Percentiles rank a stretch among this genome's conserved stretches.
These are phyloP conservation scores for Carassius carassius DNA, from an alignment of 2,113 vertebrate species.

Conservation along the genomic window DNA sequence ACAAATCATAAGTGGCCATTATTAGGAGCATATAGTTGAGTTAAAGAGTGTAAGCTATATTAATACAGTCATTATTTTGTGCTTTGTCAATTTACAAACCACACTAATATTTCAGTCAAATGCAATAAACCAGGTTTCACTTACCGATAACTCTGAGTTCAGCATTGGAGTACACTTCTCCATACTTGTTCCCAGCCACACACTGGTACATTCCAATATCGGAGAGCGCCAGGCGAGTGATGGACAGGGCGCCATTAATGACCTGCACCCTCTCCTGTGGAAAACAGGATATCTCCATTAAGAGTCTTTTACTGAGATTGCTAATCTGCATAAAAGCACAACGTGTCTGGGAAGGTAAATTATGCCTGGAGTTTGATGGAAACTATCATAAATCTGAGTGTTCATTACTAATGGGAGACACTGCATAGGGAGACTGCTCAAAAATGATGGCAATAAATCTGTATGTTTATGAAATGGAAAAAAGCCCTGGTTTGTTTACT, in stretches of 20 bases:
- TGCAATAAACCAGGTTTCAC: constrained; percentile 21
- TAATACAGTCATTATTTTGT: not conserved
- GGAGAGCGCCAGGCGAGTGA: constrained; percentile 81
- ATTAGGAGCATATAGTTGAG: not conserved
- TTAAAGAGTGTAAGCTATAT: not conserved
- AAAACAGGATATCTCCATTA: constrained; percentile 60
- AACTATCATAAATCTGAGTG: constrained; percentile 71
- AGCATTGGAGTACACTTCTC: constrained; percentile 86
- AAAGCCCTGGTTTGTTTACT: constrained; percentile 76
- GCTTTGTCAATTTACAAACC: not conserved
- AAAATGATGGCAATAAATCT: constrained; percentile 81
- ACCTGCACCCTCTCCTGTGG: constrained; percentile 88
- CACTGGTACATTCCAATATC: constrained; percentile 98
- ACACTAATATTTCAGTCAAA: constrained; percentile 1
- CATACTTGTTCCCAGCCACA: constrained; percentile 90
- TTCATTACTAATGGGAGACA: constrained; percentile 76
- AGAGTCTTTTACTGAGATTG: constrained; percentile 57
- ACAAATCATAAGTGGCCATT: not conserved
- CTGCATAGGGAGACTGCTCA: constrained; percentile 64
- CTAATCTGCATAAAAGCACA: constrained; percentile 74
- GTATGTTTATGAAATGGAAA: constrained; percentile 78
- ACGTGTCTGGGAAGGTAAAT: constrained; percentile 65
- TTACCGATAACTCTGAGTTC: constrained; percentile 92
- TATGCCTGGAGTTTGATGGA: constrained; percentile 69
- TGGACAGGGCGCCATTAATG: constrained; percentile 86